Conservation (phyloP, 2,888 invertebrate species). For the Phengaris arion region DNA sequence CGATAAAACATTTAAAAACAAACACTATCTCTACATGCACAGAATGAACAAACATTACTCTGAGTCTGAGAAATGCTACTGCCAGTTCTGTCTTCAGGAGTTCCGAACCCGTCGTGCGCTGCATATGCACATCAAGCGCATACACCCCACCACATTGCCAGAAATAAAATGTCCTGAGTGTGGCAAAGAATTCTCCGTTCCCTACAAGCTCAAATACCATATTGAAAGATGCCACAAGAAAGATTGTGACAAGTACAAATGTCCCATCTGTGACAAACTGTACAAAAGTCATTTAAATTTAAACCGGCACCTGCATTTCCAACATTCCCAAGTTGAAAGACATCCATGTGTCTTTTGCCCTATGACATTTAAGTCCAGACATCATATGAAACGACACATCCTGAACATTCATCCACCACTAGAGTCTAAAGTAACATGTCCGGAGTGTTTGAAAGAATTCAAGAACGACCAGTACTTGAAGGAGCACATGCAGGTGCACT, state of each 20-base stretch:
- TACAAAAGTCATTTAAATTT: slow-evolving; percentile 66
- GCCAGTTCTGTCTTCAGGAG: slow-evolving; percentile 69
- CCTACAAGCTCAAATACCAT: slow-evolving; percentile 66
- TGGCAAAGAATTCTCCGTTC: slow-evolving; percentile 64
- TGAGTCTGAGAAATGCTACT: slow-evolving; percentile 65
- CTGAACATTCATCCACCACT: slow-evolving; percentile 70
- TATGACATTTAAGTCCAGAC: slow-evolving; percentile 69
- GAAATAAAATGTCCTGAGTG: slow-evolving; percentile 69
- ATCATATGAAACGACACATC: slow-evolving; percentile 72
- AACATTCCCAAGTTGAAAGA: slow-evolving; percentile 62
- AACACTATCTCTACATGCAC: slow-evolving; percentile 74
- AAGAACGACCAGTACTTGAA: slow-evolving; percentile 72
- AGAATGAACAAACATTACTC: slow-evolving; percentile 75
- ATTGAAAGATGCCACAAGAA: slow-evolving; percentile 58
- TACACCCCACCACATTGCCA: slow-evolving; percentile 64
- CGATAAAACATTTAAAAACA: slow-evolving; percentile 71
- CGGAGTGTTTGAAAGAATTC: slow-evolving; percentile 69
- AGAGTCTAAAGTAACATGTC: slow-evolving; percentile 69
- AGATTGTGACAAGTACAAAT: slow-evolving; percentile 62
- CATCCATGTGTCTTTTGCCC: slow-evolving; percentile 71
- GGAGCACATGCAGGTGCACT: slow-evolving; percentile 73
- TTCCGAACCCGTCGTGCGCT: slow-evolving; percentile 64
- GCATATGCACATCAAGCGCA: slow-evolving; percentile 66
- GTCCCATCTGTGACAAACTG: slow-evolving; percentile 62
- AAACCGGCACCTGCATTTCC: slow-evolving; percentile 63